Percentiles rank a stretch among this genome's conserved stretches.
These are phyloP conservation scores for Falco novaeseelandiae DNA, from an alignment of 2,797 vertebrate species.

Conservation along the genomic window DNA sequence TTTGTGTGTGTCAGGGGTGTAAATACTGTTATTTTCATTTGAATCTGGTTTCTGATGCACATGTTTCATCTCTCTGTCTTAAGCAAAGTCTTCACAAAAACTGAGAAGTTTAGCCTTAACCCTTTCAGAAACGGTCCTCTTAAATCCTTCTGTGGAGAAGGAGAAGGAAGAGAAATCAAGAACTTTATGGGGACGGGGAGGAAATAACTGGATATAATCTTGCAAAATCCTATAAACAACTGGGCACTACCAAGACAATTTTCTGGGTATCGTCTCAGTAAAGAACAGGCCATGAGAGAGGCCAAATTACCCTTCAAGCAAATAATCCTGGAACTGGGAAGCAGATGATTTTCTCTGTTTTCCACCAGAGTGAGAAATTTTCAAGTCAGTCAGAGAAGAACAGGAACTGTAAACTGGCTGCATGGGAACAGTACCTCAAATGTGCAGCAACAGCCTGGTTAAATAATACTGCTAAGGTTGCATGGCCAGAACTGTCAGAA, in stretches of 20 bases:
- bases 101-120: background rate
- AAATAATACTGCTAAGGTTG: background rate
- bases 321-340: background rate
- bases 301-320: slow-evolving; percentile 33
- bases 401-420: background rate
- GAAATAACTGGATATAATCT: slow-evolving; percentile 45
- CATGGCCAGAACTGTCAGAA: background rate
- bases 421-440: background rate
- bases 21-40: background rate
- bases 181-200: background rate
- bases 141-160: background rate
- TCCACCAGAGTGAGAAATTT: background rate
- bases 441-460: background rate
- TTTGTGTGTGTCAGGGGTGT: background rate
- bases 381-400: background rate
- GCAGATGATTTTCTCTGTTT: background rate
- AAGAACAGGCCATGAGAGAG: slow-evolving; percentile 26
- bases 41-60: background rate
- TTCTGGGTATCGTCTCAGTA: background rate
- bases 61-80: background rate
- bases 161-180: background rate
- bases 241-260: background rate
- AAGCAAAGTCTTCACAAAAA: background rate
- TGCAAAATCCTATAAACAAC: slow-evolving; percentile 38
- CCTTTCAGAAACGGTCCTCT: background rate